These are phyloP conservation scores for Coenonympha arcania DNA, from an alignment of 2,888 invertebrate species.

Conservation along the genomic window DNA sequence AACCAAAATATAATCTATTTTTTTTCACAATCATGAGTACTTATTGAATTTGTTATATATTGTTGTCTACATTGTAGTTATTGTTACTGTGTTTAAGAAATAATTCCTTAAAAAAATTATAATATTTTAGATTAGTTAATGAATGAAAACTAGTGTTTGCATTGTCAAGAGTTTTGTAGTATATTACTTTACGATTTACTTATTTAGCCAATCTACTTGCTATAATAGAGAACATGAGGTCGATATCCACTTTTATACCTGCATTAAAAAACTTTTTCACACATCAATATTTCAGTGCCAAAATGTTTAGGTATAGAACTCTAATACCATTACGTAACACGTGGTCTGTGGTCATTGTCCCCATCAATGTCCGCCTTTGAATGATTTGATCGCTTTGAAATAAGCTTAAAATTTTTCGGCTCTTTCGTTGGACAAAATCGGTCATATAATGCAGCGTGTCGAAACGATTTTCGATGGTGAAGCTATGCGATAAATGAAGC, in stretches of 20 bases:
- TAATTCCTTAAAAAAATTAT: too few relatives aligned
- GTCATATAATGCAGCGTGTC: slow-evolving; percentile 11
- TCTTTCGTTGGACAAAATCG: slow-evolving; percentile 4
- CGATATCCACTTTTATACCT: background rate
- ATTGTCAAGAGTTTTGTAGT: too few relatives aligned
- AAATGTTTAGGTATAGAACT: background rate
- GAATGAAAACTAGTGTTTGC: too few relatives aligned
- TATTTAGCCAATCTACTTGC: background rate
- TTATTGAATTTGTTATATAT: too few relatives aligned
- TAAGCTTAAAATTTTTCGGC: background rate
- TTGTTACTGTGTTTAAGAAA: too few relatives aligned
- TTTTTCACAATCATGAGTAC: too few relatives aligned
- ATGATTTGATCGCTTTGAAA: background rate
- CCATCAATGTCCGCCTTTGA: background rate
- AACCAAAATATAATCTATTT: too few relatives aligned
- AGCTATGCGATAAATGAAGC: slow-evolving; percentile 9
- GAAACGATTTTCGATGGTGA: slow-evolving; percentile 10
- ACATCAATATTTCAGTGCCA: background rate
- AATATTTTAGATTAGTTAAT: too few relatives aligned
- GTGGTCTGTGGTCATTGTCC: background rate
- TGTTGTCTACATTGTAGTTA: too few relatives aligned
- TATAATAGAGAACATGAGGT: background rate
- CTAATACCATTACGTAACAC: background rate
- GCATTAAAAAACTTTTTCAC: background rate
- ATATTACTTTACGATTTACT: background rate